Percentiles rank a stretch among this genome's conserved stretches.
phyloP scores from a whole-genome alignment of 1,140 invertebrate genomes.

The Stegodyphus mimosarum region DNA sequence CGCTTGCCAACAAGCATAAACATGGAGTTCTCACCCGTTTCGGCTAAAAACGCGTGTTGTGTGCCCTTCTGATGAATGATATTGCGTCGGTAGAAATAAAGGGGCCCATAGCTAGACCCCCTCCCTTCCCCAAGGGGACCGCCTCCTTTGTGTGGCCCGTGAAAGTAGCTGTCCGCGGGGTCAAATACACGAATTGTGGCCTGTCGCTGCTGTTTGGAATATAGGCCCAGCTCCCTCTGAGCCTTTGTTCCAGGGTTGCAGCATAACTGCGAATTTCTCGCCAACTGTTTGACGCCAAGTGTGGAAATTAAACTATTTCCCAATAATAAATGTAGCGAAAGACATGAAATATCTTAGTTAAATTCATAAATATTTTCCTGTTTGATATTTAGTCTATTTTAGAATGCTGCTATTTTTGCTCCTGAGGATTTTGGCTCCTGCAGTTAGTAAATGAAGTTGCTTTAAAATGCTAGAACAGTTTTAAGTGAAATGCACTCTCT shows the following conservation, averaged over 20 bases:
- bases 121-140: neutral
- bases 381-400: too few species aligned
- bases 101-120: neutral
- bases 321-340: neutral
- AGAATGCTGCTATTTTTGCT: too few species aligned
- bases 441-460: too few species aligned
- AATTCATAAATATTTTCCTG: too few species aligned
- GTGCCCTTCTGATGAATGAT: constrained; percentile 30
- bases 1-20: constrained; percentile 55
- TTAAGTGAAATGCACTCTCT: too few species aligned
- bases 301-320: neutral
- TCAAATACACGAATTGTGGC: constrained; percentile 56
- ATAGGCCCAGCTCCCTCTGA: neutral
- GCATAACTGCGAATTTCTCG: neutral
- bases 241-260: constrained; percentile 22
- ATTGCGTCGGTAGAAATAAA: constrained; percentile 20
- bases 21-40: constrained; percentile 48
- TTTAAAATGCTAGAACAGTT: too few species aligned
- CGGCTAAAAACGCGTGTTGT: neutral
- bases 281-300: constrained; percentile 10
- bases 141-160: constrained; percentile 42
- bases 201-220: constrained; percentile 40
- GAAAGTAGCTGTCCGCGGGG: constrained; percentile 50
- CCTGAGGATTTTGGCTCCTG: too few species aligned
- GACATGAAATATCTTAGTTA: too few species aligned